Evolutionary conservation across 1,140 invertebrate genomes (phyloP).

Genomic region (Hylaeus volcanicus): DNA sequence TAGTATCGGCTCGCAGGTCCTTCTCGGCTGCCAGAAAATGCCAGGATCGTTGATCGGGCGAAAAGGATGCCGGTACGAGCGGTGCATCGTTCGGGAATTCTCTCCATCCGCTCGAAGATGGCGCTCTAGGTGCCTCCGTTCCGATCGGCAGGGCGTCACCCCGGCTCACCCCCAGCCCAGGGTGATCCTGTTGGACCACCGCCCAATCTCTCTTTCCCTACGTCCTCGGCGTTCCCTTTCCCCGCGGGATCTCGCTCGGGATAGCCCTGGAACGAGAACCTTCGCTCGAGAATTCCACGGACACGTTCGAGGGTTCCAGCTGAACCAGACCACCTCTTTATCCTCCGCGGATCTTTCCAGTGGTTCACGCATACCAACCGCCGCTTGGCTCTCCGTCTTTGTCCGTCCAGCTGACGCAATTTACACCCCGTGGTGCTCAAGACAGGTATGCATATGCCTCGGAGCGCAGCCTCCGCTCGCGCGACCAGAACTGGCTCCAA

Average conservation of each 20-base stretch:
- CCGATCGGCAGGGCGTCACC: constrained; percentile 64
- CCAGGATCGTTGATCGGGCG: background rate
- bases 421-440: constrained; percentile 67
- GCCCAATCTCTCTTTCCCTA: constrained; percentile 66
- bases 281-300: constrained; percentile 10
- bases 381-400: constrained; percentile 19
- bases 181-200: constrained; percentile 63
- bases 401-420: constrained; percentile 63
- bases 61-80: constrained; percentile 41
- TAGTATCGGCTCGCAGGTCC: no score
- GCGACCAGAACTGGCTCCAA: background rate
- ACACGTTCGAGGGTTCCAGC: constrained; percentile 19
- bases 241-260: constrained; percentile 18
- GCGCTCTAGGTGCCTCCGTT: constrained; percentile 73
- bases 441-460: constrained; percentile 38
- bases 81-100: constrained; percentile 53
- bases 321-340: constrained; percentile 51
- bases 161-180: constrained; percentile 45
- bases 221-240: background rate
- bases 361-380: constrained; percentile 3
- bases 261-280: constrained; percentile 25
- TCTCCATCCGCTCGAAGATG: constrained; percentile 71
- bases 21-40: no score
- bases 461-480: background rate
- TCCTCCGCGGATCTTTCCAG: constrained; percentile 56